Percentiles rank a stretch among this genome's conserved stretches.
Conservation (phyloP, 2,113 vertebrate species). For the Taurulus bubalis region DNA sequence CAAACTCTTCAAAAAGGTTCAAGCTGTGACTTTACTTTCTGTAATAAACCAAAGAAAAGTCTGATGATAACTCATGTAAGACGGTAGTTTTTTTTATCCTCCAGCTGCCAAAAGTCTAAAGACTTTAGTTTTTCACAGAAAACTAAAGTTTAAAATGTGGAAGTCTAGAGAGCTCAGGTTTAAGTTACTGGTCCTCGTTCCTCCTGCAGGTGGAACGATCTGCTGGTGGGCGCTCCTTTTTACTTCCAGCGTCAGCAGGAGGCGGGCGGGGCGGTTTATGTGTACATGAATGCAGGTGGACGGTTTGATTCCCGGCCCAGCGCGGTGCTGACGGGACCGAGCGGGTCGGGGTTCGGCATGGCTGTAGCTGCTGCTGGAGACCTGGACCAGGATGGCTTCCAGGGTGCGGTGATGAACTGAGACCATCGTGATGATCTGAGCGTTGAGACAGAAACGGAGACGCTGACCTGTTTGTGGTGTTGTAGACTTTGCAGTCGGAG, state of each 20-base stretch:
- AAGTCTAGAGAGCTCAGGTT: no score
- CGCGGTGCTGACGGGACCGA: constrained; percentile 82
- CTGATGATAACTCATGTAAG: no score
- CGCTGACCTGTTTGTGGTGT: neutral
- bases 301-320: constrained; percentile 76
- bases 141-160: no score
- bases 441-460: no score
- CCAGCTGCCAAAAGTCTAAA: neutral
- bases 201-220: constrained; percentile 90
- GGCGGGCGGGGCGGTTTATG: constrained; percentile 88
- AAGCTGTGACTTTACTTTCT: neutral
- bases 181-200: neutral
- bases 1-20: neutral
- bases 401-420: constrained; percentile 80
- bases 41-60: no score
- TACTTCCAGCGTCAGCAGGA: constrained; percentile 88
- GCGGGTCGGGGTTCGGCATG: constrained; percentile 88
- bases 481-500: constrained; percentile 92
- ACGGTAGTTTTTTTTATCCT: no score
- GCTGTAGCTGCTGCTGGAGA: constrained; percentile 88
- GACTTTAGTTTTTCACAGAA: no score
- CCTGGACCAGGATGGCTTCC: constrained; percentile 93
- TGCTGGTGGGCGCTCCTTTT: constrained; percentile 93
- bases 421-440: no score
- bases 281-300: constrained; percentile 91